phyloP scores from a whole-genome alignment of 2,797 vertebrate species.

The Chrysolophus pictus region DNA sequence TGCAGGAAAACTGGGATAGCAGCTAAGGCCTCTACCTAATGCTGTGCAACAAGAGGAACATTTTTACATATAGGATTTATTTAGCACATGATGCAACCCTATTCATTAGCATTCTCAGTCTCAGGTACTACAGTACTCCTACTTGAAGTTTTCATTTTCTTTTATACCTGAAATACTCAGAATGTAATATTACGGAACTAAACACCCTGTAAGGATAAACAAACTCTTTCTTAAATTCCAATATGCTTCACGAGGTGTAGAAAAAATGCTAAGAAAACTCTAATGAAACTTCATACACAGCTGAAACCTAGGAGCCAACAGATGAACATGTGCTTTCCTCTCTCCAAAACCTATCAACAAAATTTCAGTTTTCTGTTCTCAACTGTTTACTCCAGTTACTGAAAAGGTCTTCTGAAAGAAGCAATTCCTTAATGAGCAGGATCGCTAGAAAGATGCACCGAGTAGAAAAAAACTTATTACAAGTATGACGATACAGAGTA shows the following conservation, averaged over 20 bases:
- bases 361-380: not conserved
- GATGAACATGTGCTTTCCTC: not conserved
- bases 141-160: not conserved
- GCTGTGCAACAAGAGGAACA: not conserved
- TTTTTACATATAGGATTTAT: not conserved
- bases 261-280: not conserved
- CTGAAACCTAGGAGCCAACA: not conserved
- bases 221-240: not conserved
- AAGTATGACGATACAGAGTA: not conserved
- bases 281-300: not conserved
- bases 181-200: not conserved
- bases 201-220: not conserved
- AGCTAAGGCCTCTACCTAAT: not conserved
- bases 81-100: not conserved
- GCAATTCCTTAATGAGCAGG: not conserved
- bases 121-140: not conserved
- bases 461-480: not conserved
- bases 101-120: not conserved
- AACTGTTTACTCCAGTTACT: not conserved
- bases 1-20: not conserved
- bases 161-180: not conserved
- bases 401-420: not conserved
- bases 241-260: not conserved
- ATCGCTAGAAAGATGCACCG: not conserved
- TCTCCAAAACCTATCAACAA: not conserved